Evolutionary conservation across 2,797 vertebrate genomes (phyloP).

Genomic region (Lagocephalus sceleratus): DNA sequence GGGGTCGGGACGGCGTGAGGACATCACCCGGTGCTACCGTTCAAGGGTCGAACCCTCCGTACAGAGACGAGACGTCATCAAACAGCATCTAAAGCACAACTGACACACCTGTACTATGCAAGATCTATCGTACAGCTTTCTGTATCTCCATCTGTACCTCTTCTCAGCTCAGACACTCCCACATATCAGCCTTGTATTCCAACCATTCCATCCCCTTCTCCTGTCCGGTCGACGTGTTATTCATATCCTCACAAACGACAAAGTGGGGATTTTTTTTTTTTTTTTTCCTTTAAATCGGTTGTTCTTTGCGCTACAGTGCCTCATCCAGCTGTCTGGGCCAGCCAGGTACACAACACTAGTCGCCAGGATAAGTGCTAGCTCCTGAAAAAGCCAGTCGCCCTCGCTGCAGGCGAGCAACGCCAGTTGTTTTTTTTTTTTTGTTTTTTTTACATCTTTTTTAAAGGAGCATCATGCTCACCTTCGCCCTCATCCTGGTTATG

Average conservation of each 20-base stretch:
- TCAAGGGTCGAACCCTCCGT: conserved; percentile 52
- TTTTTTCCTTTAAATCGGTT: neutral
- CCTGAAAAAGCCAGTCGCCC: conserved; percentile 40
- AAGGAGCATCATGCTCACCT: too few species aligned
- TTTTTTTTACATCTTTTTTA: too few species aligned
- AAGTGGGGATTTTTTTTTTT: conserved; percentile 3
- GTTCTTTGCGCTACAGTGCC: conserved; percentile 55
- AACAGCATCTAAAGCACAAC: conserved; percentile 77
- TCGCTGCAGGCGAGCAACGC: conserved; percentile 2
- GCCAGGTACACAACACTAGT: conserved; percentile 51
- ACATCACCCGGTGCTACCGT: conserved; percentile 73
- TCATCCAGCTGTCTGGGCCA: conserved; percentile 58
- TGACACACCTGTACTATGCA: conserved; percentile 80
- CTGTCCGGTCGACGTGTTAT: conserved; percentile 13
- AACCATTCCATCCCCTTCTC: conserved; percentile 25
- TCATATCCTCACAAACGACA: conserved; percentile 16
- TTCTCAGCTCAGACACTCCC: conserved; percentile 5
- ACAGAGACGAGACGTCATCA: conserved; percentile 48
- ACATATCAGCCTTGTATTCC: conserved; percentile 17
- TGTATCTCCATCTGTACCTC: conserved; percentile 29
- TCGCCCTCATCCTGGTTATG: too few species aligned
- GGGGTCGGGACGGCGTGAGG: conserved; percentile 13
- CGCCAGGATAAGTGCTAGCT: conserved; percentile 42
- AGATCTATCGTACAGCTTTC: conserved; percentile 58
- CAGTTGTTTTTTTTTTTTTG: too few species aligned